Evolutionary conservation across 2,888 invertebrate genomes (phyloP).

Genomic region (Amphipoea lucens): DNA sequence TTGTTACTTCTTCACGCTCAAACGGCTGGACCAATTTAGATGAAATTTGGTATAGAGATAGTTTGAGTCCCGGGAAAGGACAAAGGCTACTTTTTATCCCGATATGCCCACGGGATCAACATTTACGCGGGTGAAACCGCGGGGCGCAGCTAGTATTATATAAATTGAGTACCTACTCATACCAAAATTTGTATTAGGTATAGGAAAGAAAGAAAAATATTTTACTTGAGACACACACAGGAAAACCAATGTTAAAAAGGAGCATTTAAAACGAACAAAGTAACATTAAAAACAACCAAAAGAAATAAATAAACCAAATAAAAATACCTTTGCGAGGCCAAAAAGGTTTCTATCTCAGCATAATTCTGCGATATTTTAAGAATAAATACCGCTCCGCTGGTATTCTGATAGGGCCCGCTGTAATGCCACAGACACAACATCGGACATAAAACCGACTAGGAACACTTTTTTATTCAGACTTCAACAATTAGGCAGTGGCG

Average conservation of each 20-base stretch:
- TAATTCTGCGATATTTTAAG: background rate
- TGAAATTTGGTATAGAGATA: too few species aligned
- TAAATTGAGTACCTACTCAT: background rate
- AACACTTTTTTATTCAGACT: background rate
- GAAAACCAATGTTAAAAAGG: too few species aligned
- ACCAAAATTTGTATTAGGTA: background rate
- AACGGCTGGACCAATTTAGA: too few species aligned
- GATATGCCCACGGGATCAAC: too few species aligned
- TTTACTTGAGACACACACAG: background rate
- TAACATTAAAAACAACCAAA: too few species aligned
- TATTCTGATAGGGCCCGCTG: background rate
- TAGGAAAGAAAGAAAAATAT: background rate
- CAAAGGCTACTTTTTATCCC: too few species aligned
- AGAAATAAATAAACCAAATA: background rate
- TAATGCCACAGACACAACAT: background rate
- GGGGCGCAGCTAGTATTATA: background rate
- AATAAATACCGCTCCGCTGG: background rate
- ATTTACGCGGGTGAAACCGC: too few species aligned
- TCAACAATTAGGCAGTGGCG: background rate
- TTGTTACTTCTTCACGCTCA: too few species aligned
- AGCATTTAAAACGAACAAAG: too few species aligned
- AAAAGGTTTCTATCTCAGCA: background rate
- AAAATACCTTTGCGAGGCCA: background rate
- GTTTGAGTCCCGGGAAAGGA: too few species aligned
- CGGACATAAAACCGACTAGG: background rate